phyloP scores from a whole-genome alignment of 35 echinoderm and acorn worm genomes.

The Acanthaster planci region DNA sequence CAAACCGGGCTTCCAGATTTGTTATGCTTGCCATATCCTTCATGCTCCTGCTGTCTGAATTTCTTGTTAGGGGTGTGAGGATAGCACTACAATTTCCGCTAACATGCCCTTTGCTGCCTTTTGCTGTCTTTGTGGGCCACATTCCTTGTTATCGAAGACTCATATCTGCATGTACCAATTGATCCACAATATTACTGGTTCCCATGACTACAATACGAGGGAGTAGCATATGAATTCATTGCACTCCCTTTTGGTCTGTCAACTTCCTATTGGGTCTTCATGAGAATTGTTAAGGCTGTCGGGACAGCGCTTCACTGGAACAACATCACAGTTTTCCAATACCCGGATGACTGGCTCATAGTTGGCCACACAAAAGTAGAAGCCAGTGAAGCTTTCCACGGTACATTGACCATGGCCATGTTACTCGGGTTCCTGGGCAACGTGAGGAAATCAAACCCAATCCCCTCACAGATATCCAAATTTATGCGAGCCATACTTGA shows the following conservation, averaged over 20 bases:
- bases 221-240: not conserved
- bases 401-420: not conserved
- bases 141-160: conserved; percentile 19
- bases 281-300: not conserved
- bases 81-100: not conserved
- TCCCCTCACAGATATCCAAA: conserved; percentile 25
- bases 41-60: conserved; percentile 15
- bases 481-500: too few species aligned
- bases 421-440: conserved; percentile 48
- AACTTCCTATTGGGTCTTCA: not conserved
- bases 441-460: conserved; percentile 6
- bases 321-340: conserved; percentile 10
- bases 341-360: conserved; percentile 62
- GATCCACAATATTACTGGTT: too few species aligned
- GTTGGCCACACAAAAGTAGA: not conserved
- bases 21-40: not conserved
- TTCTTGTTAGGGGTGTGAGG: not conserved
- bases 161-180: too few species aligned
- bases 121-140: conserved; percentile 30
- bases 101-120: not conserved
- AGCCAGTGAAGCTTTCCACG: not conserved
- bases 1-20: not conserved
- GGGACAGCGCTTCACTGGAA: too few species aligned
- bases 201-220: too few species aligned
- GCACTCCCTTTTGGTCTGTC: not conserved